These are phyloP conservation scores for Mesodorylaimus sp. DNA, from an alignment of 2,888 invertebrate species.

Conservation along the genomic window DNA sequence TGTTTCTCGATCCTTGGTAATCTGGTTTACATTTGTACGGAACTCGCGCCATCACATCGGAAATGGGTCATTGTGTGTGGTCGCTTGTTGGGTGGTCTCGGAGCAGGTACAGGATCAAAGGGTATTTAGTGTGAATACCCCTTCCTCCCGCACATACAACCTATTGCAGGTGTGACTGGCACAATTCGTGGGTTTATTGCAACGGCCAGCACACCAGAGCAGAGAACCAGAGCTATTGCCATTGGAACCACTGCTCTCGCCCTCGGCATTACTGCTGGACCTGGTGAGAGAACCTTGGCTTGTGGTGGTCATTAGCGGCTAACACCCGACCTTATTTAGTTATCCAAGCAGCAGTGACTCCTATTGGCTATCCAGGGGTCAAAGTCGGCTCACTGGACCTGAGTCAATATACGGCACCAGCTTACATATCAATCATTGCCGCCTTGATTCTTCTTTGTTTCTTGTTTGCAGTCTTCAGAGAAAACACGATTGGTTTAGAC, in stretches of 20 bases:
- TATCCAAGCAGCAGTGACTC: conserved; percentile 31
- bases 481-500: conserved; percentile 13
- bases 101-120: conserved; percentile 22
- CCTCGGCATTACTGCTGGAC: not conserved
- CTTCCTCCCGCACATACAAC: no score
- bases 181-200: not conserved
- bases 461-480: conserved; percentile 22
- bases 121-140: no score
- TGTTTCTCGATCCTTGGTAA: conserved; percentile 29
- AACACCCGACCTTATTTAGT: no score
- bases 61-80: conserved; percentile 20
- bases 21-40: conserved; percentile 28
- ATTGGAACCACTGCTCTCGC: not conserved
- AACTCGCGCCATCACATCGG: conserved; percentile 17
- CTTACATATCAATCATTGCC: conserved; percentile 16
- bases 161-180: not conserved
- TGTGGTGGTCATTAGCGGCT: no score
- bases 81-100: conserved; percentile 29
- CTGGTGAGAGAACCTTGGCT: no score
- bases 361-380: conserved; percentile 31
- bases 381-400: conserved; percentile 19
- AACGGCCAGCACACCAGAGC: not conserved
- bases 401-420: conserved; percentile 30
- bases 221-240: not conserved
- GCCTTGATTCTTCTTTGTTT: conserved; percentile 20